phyloP scores from a whole-genome alignment of 2,113 vertebrate species.

The Oreochromis tanganicae region DNA sequence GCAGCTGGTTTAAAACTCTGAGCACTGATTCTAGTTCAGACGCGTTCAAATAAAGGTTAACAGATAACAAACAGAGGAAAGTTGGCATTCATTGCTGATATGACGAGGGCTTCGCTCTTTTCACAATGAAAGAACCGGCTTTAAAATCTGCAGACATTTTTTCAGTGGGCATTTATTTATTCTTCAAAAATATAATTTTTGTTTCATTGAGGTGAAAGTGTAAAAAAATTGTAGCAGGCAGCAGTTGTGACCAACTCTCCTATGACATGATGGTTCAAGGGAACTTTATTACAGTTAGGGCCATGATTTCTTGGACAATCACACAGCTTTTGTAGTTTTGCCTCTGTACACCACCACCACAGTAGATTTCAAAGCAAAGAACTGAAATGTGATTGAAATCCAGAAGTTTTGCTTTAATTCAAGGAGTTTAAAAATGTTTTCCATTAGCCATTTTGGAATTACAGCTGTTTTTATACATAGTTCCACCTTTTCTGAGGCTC shows the following conservation, averaged over 20 bases:
- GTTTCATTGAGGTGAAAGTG: background rate
- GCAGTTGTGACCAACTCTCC: background rate
- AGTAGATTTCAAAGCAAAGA: background rate
- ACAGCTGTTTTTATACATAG: background rate
- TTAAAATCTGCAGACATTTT: background rate
- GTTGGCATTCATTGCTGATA: background rate
- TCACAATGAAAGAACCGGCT: background rate
- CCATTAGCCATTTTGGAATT: background rate
- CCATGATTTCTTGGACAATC: background rate
- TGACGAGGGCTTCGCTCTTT: background rate
- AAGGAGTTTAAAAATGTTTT: background rate
- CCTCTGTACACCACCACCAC: background rate
- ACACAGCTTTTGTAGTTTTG: background rate
- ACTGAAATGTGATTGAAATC: background rate
- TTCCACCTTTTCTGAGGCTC: background rate
- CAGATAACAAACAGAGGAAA: background rate
- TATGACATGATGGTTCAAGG: background rate
- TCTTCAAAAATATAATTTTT: background rate
- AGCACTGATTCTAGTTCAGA: fast-evolving
- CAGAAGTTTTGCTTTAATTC: background rate
- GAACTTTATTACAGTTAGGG: background rate
- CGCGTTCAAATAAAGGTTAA: background rate
- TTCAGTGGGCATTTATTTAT: background rate
- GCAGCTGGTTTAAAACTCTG: background rate
- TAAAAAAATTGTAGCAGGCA: background rate